phyloP scores from a whole-genome alignment of 1,140 invertebrate genomes.

The Aphaenogaster rudis region DNA sequence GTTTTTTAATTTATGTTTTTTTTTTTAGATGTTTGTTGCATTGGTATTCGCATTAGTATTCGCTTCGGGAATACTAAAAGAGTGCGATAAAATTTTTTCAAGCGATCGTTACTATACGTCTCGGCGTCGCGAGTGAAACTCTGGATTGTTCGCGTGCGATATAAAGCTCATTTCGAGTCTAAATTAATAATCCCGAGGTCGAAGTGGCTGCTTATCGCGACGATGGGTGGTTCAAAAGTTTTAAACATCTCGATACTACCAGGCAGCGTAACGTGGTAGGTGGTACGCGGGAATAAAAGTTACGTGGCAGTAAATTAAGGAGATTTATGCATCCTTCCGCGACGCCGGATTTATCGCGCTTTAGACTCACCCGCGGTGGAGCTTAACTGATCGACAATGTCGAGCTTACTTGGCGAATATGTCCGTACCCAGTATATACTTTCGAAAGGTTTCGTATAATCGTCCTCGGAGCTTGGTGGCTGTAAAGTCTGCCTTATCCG shows the following conservation, averaged over 20 bases:
- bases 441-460: constrained; percentile 42
- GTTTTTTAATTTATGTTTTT: not conserved
- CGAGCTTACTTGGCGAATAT: constrained; percentile 51
- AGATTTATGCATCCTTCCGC: constrained; percentile 54
- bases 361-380: constrained; percentile 24
- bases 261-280: constrained; percentile 16
- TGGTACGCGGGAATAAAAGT: constrained; percentile 54
- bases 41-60: too few species aligned
- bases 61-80: not conserved
- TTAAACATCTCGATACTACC: constrained; percentile 27
- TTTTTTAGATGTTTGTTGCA: not conserved
- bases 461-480: constrained; percentile 33
- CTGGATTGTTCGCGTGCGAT: constrained; percentile 1
- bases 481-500: constrained; percentile 69
- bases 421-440: not conserved
- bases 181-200: constrained; percentile 54
- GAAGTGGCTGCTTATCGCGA: constrained; percentile 44
- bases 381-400: constrained; percentile 71
- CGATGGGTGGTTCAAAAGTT: constrained; percentile 55
- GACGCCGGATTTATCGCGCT: constrained; percentile 61
- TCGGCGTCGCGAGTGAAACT: not conserved
- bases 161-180: constrained; percentile 23
- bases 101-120: not conserved
- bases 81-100: not conserved
- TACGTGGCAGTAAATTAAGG: constrained; percentile 63